Conservation (phyloP, 2,888 invertebrate species). For the Monopis laevigella region DNA sequence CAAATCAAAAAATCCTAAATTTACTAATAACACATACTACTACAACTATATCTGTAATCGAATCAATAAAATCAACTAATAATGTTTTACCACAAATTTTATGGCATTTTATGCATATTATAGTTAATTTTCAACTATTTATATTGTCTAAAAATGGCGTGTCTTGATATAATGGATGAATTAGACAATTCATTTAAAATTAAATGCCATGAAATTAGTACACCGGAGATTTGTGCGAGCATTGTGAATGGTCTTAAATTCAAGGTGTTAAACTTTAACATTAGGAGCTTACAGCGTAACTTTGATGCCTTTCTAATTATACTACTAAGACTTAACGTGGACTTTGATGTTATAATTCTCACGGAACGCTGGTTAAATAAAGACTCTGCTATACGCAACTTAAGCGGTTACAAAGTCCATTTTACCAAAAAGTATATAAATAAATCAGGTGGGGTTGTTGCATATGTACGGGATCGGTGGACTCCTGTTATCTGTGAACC, state of each 20-base stretch:
- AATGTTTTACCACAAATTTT: too few relatives aligned
- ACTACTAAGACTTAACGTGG: neutral
- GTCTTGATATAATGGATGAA: neutral
- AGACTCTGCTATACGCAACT: slow-evolving; percentile 11
- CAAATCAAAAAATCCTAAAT: too few relatives aligned
- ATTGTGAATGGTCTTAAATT: slow-evolving; percentile 11
- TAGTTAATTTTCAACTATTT: too few relatives aligned
- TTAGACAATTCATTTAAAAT: neutral
- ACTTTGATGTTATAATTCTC: slow-evolving; percentile 6
- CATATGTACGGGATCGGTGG: slow-evolving; percentile 14
- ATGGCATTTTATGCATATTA: too few relatives aligned
- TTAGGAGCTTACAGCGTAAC: slow-evolving; percentile 10
- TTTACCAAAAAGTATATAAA: slow-evolving; percentile 14
- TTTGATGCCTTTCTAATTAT: slow-evolving; percentile 7
- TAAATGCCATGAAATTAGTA: neutral
- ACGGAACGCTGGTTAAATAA: slow-evolving; percentile 12
- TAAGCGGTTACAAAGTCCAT: slow-evolving; percentile 12
- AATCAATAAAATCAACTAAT: too few relatives aligned
- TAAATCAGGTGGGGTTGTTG: slow-evolving; percentile 17
- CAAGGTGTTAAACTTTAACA: slow-evolving; percentile 13
- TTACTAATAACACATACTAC: too few relatives aligned
- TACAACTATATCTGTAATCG: too few relatives aligned
- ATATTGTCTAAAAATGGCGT: neutral
- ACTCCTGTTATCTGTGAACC: slow-evolving; percentile 16
- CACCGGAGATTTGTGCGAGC: neutral